A percentile compares a stretch with the other conserved stretches of the same genome.
Evolutionary conservation across 2,113 vertebrate species (phyloP).

Genomic region (Mohoua ochrocephala): DNA sequence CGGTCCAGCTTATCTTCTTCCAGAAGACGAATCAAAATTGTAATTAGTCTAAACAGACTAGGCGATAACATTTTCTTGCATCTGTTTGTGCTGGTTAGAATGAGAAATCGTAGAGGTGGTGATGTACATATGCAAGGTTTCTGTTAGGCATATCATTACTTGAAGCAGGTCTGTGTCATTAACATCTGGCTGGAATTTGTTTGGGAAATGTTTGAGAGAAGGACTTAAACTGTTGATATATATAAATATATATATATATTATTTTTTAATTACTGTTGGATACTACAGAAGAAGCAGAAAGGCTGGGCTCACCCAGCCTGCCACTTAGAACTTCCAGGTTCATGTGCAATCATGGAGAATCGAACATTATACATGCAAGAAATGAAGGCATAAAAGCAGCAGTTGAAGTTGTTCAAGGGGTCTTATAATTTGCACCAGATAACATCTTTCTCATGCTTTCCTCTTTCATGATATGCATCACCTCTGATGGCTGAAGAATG

Average conservation of each 20-base stretch:
- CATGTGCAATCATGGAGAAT: constrained; percentile 66
- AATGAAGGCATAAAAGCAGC: constrained; percentile 60
- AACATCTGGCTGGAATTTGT: constrained; percentile 56
- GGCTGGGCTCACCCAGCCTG: constrained; percentile 45
- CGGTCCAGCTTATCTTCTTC: constrained; percentile 64
- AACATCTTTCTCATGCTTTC: constrained; percentile 68
- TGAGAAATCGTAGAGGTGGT: constrained; percentile 59
- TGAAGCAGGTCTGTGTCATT: constrained; percentile 63
- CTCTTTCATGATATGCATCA: constrained; percentile 75
- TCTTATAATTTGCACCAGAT: constrained; percentile 66
- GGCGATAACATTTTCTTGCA: constrained; percentile 37
- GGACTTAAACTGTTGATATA: constrained; percentile 62
- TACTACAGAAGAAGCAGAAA: constrained; percentile 68
- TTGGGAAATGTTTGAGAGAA: constrained; percentile 60
- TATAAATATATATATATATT: constrained; percentile 44
- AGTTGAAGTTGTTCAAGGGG: constrained; percentile 56
- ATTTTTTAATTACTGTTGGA: constrained; percentile 68
- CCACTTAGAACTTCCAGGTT: constrained; percentile 57
- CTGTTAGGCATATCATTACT: constrained; percentile 68
- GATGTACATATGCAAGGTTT: constrained; percentile 69
- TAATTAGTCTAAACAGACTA: constrained; percentile 63
- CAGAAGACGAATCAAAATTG: constrained; percentile 65
- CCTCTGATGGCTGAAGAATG: constrained; percentile 93
- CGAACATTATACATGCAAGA: constrained; percentile 51
- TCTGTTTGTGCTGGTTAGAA: constrained; percentile 65